Evolutionary conservation across 2,797 vertebrate genomes (phyloP).

Genomic region (Enteromius thamalakanensis): DNA sequence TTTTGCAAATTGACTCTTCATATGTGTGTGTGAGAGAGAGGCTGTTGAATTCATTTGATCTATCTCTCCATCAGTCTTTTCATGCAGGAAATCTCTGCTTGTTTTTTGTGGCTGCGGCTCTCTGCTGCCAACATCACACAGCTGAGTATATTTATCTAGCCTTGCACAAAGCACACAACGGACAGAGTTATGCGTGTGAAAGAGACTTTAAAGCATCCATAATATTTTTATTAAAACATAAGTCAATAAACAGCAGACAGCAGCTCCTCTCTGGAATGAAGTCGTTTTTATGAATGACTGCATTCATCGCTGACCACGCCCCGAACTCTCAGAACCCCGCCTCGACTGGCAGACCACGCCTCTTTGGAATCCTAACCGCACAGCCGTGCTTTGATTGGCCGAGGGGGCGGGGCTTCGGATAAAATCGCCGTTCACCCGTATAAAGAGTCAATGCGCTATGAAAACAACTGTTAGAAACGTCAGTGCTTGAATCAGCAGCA

Average conservation of each 20-base stretch:
- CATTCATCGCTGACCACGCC: conserved; percentile 79
- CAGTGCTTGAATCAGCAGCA: conserved; percentile 55
- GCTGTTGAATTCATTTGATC: conserved; percentile 13
- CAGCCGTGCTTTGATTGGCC: conserved; percentile 72
- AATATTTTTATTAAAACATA: conserved; percentile 73
- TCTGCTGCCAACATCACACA: conserved; percentile 67
- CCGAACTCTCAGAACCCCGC: conserved; percentile 43
- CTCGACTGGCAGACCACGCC: conserved; percentile 22
- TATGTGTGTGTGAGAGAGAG: too few species aligned
- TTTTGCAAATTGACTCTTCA: too few species aligned
- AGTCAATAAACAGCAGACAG: conserved; percentile 76
- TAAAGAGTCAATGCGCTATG: conserved; percentile 66
- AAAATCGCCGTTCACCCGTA: conserved; percentile 61
- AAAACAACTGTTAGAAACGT: conserved; percentile 58
- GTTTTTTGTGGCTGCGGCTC: conserved; percentile 54
- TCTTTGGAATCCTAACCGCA: conserved; percentile 57
- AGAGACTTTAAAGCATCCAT: conserved; percentile 75
- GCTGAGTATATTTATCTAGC: conserved; percentile 74
- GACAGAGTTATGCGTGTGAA: conserved; percentile 72
- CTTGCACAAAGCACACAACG: conserved; percentile 71
- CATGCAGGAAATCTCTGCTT: conserved; percentile 64
- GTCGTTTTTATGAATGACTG: conserved; percentile 86
- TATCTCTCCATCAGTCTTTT: conserved; percentile 58
- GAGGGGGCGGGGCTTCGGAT: conserved; percentile 64
- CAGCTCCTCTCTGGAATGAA: conserved; percentile 75